These are phyloP conservation scores for Magallana nippona DNA, from an alignment of 2,888 invertebrate species.

Conservation along the genomic window DNA sequence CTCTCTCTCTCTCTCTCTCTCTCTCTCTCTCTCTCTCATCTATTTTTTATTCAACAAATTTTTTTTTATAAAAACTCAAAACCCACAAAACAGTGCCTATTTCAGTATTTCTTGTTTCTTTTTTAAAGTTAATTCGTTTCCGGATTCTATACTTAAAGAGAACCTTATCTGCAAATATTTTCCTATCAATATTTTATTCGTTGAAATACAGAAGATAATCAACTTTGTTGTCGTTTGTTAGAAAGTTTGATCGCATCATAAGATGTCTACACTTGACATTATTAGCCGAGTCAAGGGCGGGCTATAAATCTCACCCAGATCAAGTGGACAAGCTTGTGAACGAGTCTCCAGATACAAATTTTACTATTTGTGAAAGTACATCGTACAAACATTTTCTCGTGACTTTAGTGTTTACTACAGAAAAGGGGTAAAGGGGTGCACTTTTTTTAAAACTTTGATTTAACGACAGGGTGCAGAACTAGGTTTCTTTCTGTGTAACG, in stretches of 20 bases:
- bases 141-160: no score
- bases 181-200: no score
- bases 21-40: no score
- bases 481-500: no score
- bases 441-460: no score
- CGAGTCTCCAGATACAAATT: neutral
- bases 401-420: neutral
- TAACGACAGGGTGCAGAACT: neutral
- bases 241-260: neutral
- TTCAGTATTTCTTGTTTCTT: no score
- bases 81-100: no score
- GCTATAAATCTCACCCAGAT: neutral
- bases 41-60: no score
- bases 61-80: no score
- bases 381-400: neutral
- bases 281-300: slow-evolving; percentile 6
- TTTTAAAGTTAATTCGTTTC: no score
- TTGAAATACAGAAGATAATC: neutral
- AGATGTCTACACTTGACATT: slow-evolving; percentile 29
- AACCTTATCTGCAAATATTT: no score
- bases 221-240: neutral
- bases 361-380: neutral
- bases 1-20: no score
- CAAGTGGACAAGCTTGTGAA: slow-evolving; percentile 7
- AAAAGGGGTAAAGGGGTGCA: neutral